A percentile compares a stretch with the other conserved stretches of the same genome.
These are phyloP conservation scores for Limnodromus scolopaceus DNA, from an alignment of 2,797 vertebrate species.

Conservation along the genomic window DNA sequence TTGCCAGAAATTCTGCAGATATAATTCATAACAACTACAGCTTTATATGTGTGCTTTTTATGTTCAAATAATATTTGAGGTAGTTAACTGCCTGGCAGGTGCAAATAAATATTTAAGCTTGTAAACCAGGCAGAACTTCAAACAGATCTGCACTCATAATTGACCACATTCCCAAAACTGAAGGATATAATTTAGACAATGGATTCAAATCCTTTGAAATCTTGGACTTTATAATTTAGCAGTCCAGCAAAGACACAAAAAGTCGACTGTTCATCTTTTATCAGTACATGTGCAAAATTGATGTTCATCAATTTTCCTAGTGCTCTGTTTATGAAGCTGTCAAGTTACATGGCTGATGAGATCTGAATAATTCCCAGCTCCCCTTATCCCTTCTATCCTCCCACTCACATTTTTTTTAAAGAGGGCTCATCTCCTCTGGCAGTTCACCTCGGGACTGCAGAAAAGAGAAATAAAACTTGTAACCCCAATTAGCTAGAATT, in stretches of 20 bases:
- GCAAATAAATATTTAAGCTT: constrained; percentile 53
- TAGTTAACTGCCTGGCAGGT: constrained; percentile 33
- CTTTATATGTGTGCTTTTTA: constrained; percentile 17
- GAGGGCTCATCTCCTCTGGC: background rate
- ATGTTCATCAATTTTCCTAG: background rate
- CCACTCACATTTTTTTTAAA: background rate
- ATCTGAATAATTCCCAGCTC: background rate
- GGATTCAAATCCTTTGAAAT: constrained; percentile 17
- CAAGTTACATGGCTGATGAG: background rate
- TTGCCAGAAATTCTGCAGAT: constrained; percentile 16
- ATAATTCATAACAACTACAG: background rate
- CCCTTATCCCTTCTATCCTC: background rate
- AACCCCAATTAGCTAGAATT: background rate
- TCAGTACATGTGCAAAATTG: background rate
- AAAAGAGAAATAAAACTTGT: background rate
- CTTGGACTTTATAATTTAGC: constrained; percentile 5
- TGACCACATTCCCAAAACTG: constrained; percentile 30
- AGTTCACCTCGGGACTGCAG: background rate
- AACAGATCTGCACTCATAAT: constrained; percentile 1
- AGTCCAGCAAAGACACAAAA: constrained; percentile 8
- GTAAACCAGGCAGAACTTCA: constrained; percentile 51
- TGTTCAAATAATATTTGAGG: constrained; percentile 8
- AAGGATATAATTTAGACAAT: constrained; percentile 48
- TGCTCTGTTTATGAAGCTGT: background rate
- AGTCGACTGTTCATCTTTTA: background rate